Base-by-base conservation (phyloP, 2,113 vertebrate genomes). In the Indicator maculatus region DNA sequence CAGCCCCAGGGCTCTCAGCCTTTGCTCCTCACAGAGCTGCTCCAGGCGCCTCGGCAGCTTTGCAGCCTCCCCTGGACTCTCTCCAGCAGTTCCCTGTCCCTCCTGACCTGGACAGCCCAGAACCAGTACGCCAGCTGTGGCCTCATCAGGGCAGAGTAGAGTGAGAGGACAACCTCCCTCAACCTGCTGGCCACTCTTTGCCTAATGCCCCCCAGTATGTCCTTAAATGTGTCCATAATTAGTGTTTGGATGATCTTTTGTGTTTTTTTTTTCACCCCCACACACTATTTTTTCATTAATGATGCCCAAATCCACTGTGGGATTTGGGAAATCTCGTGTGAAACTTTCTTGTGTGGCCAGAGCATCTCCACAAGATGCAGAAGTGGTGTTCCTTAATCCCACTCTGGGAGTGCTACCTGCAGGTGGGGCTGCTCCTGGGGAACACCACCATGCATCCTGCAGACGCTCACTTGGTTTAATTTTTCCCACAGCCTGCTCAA, bases 401-500 rank as follows among this genome's bases (percentile, higher is more conserved):
- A 5, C 0, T 6, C 1, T 45, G 50, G 9, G 80, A 73, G 16
- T 23, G 3, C 21, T 72, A 24, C 80, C 73, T 78, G 19, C 7
- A n/a, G 27, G 20, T 24, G 66, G 80, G 45, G 26, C 86, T 90
- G 70, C 31, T 95, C 65, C 59, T 11, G 26, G 38, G n/a, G 86
- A 59, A 76, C 26, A 61, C 9, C 9, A 5, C 16, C 65, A 11
- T 38, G 83, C 24, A n/a, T 61, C 55, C 61, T 36, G 59, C 21
- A 82, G 84, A 89, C 41, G 5, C 85, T 81, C 41, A 72, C 90
- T 94, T 91, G 83, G 41, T 47, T 66, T 52, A 79, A 11, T 65
- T 86, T 90, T 75, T 81, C 45, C 45, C 18, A 1, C 53, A 44
- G 52, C 30, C 61, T 87, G 71, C 94, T 96, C 83, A 96, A 96